phyloP scores from a whole-genome alignment of 1,140 invertebrate genomes.

The Ectropis grisescens region DNA sequence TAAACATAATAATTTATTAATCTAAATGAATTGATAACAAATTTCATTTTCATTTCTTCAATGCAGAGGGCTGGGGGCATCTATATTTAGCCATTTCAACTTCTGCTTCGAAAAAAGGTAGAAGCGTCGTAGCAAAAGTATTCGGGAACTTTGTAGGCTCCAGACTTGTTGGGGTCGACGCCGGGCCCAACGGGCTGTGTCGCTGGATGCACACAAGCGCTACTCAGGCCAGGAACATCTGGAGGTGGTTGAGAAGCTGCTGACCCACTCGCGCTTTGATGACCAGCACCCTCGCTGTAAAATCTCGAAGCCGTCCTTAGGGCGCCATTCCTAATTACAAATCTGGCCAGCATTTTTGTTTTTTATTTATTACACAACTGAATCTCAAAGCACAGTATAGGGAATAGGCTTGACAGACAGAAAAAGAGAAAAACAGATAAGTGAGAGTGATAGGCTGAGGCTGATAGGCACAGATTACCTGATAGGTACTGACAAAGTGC shows the following conservation, averaged over 20 bases:
- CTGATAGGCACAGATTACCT: too few relatives aligned
- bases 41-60: too few relatives aligned
- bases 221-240: conserved; percentile 76
- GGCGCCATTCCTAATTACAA: conserved; percentile 1
- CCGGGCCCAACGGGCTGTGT: conserved; percentile 77
- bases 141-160: conserved; percentile 88
- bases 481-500: too few relatives aligned
- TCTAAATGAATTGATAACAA: too few relatives aligned
- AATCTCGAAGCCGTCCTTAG: conserved; percentile 10
- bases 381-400: too few relatives aligned
- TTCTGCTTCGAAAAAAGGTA: conserved; percentile 87
- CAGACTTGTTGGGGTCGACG: conserved; percentile 75
- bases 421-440: too few relatives aligned
- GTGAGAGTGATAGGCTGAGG: too few relatives aligned
- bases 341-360: neutral
- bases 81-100: conserved; percentile 85
- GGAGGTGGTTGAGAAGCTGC: conserved; percentile 15
- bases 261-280: conserved; percentile 13
- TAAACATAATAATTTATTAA: too few relatives aligned
- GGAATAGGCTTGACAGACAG: neutral
- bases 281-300: conserved; percentile 27
- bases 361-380: too few relatives aligned
- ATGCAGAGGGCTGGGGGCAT: conserved; percentile 78
- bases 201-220: conserved; percentile 72
- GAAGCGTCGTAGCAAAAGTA: conserved; percentile 86